Conservation (phyloP, 2,797 vertebrate genomes). For the Myripristis murdjan region DNA sequence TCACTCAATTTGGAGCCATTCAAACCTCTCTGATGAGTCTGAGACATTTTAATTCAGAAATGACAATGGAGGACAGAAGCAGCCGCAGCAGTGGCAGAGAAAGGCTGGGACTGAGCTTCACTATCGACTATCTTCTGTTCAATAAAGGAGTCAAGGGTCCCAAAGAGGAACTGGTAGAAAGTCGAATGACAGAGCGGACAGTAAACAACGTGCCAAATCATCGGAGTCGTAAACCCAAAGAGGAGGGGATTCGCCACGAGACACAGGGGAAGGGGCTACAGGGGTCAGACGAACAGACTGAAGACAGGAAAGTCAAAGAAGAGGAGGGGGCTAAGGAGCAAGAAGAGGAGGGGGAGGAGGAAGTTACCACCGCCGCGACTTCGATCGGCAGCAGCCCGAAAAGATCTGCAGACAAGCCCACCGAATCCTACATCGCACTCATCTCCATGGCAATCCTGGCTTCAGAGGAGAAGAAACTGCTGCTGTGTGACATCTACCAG, state of each 20-base stretch:
- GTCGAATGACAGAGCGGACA: constrained; percentile 43
- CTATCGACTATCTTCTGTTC: constrained; percentile 87
- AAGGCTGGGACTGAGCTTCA: constrained; percentile 85
- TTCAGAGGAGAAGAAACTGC: constrained; percentile 87
- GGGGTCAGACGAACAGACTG: constrained; percentile 44
- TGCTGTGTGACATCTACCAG: constrained; percentile 91
- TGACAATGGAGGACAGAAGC: constrained; percentile 73
- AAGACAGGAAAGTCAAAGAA: constrained; percentile 58
- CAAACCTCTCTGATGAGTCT: constrained; percentile 60
- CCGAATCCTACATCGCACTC: constrained; percentile 89
- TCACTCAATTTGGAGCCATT: constrained; percentile 25
- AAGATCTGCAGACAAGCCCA: constrained; percentile 82
- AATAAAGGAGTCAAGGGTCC: constrained; percentile 80
- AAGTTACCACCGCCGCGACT: constrained; percentile 60
- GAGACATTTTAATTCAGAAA: constrained; percentile 57
- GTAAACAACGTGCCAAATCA: constrained; percentile 50
- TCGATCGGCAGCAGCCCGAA: constrained; percentile 41
- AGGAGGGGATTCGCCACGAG: constrained; percentile 55
- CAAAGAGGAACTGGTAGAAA: constrained; percentile 62
- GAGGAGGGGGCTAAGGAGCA: constrained; percentile 60
- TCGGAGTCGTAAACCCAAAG: constrained; percentile 59
- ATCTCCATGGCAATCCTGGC: constrained; percentile 90
- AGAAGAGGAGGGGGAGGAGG: constrained; percentile 61
- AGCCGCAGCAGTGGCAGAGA: constrained; percentile 63
- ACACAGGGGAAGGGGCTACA: constrained; percentile 49